Evolutionary conservation across 2,888 invertebrate species (phyloP), one percentile per base, ranked within the genome.

Genomic region (Thereva unica): DNA sequence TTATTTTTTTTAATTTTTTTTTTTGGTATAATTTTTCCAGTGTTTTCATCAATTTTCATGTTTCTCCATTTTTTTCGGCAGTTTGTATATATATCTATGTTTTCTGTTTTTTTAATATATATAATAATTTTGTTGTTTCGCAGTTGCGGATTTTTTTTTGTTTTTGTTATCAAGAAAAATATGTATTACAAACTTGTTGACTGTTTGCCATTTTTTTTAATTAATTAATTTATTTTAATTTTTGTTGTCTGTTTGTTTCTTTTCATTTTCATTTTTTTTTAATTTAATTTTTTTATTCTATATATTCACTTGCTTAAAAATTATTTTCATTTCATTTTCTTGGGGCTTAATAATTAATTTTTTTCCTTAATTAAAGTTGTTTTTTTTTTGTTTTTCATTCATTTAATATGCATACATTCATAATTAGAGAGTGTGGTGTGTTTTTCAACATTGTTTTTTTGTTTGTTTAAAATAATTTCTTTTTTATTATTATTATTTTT

Each of bases 141-240:
- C 9, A 10, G 37, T 61, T 57, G 10, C 9, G 23, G 23, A 23
- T 23, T 23, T 37, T 57, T 49, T n/a, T 50, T 23, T 45, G 35
- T 42, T 61, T 35, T 61, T 41, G 49, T 12, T 47, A 38, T 61
- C 61, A 34, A 61, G 50, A 61, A 61, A 61, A 61, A 61, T 61
- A 61, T 61, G 61, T 50, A 49, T 59, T 61, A 61, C 61, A 61
- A 61, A 61, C 50, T 34, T 50, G 61, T 44, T 44, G 37, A 59
- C 44, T 59, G 59, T 40, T n/a, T 56, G 12, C 34, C n/a, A 8
- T 41, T 56, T 23, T 56, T 9, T 56, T 5, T 45, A 5, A 2
- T 23, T 42, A 12, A 23, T 10, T 42, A n/a, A 44, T 56, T n/a
- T 9, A 23, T 56, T 41, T 41, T 41, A 44, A 12, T 44, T n/a